Evolutionary conservation across 35 echinoderm and acorn worm species (phyloP).

Genomic region (Nesometra sesokonis): DNA sequence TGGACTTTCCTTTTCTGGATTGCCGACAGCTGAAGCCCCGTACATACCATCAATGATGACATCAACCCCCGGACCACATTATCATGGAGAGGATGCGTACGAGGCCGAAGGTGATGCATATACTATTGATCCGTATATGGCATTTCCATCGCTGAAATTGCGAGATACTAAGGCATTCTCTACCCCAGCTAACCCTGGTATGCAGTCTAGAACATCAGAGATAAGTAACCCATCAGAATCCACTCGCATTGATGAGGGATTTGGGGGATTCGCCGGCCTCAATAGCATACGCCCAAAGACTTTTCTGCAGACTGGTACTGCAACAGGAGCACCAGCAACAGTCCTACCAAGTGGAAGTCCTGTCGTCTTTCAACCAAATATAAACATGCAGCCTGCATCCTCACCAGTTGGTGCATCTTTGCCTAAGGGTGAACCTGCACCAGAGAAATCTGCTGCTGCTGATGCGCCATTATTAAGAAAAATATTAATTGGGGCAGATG

Average conservation of each 20-base stretch:
- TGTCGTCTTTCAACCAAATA: not conserved
- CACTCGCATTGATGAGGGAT: not conserved
- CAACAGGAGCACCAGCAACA: not conserved
- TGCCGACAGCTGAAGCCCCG: not conserved
- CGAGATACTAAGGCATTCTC: not conserved
- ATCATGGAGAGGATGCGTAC: not conserved
- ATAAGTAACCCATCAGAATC: not conserved
- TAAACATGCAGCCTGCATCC: not conserved
- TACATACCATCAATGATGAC: not conserved
- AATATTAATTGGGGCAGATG: not conserved
- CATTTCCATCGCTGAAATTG: too few species aligned
- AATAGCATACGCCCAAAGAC: not conserved
- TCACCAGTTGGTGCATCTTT: not conserved
- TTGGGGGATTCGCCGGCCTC: not conserved
- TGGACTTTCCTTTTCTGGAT: not conserved
- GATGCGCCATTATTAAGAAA: not conserved
- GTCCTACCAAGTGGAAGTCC: not conserved
- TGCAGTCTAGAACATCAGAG: not conserved
- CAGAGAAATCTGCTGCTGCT: not conserved
- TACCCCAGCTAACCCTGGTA: not conserved
- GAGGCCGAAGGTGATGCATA: not conserved
- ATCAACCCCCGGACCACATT: not conserved
- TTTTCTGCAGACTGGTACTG: not conserved
- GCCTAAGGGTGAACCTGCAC: not conserved
- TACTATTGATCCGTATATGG: too few species aligned